Percentiles rank a stretch among this genome's conserved stretches.
phyloP scores from a whole-genome alignment of 1,140 invertebrate genomes.

The Oscheius sp. region DNA sequence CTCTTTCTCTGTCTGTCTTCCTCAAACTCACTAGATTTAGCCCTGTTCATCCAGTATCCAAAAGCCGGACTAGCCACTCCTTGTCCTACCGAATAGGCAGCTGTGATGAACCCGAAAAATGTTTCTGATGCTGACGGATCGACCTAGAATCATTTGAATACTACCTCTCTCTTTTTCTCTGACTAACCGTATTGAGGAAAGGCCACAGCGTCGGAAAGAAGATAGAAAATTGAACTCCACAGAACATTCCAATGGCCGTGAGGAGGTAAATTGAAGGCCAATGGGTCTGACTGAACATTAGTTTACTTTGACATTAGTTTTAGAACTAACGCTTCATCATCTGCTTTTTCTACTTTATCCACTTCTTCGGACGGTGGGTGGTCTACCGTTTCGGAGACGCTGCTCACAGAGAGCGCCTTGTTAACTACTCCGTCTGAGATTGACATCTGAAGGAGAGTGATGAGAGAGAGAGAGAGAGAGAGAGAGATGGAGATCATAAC shows the following conservation, averaged over 20 bases:
- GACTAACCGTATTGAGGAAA: constrained; percentile 9
- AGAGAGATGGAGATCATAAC: too few species aligned
- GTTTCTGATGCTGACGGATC: constrained; percentile 19
- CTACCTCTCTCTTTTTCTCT: not conserved
- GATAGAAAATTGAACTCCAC: constrained; percentile 28
- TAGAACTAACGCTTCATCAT: too few species aligned
- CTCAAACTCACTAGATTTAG: not conserved
- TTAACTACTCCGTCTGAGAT: not conserved
- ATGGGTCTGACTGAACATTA: too few species aligned
- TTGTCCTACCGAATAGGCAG: constrained; percentile 23
- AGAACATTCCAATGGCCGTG: constrained; percentile 20
- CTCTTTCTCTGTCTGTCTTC: too few species aligned
- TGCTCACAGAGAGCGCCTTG: too few species aligned
- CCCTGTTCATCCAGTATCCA: constrained; percentile 28
- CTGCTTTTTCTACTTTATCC: too few species aligned
- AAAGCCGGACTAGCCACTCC: constrained; percentile 17
- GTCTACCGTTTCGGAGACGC: too few species aligned
- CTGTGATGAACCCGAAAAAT: constrained; percentile 28
- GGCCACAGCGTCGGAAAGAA: constrained; percentile 29
- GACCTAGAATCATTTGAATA: not conserved
- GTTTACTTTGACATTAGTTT: too few species aligned
- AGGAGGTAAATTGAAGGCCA: constrained; percentile 26
- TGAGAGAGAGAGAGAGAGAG: not conserved
- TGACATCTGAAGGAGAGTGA: not conserved
- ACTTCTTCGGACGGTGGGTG: too few species aligned